Evolutionary conservation across 2,888 invertebrate species (phyloP).

Genomic region (Elgonia sp.): DNA sequence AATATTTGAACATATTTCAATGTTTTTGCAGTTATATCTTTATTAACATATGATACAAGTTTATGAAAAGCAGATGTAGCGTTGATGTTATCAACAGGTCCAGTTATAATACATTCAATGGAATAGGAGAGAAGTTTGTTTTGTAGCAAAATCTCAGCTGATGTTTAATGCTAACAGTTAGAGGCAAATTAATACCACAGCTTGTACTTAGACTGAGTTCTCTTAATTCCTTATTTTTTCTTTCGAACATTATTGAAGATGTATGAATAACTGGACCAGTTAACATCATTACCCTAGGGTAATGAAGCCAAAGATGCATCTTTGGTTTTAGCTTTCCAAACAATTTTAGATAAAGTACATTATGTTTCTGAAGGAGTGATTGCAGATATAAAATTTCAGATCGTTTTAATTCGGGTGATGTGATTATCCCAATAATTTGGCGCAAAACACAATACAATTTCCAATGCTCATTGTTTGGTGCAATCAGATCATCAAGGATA

Average conservation of each 20-base stretch:
- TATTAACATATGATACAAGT: not conserved
- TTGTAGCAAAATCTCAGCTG: constrained; percentile 10
- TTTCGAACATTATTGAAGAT: constrained; percentile 64
- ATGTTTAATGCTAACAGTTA: not conserved
- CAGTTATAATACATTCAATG: not conserved
- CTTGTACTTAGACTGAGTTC: constrained; percentile 33
- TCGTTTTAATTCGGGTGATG: too few relatives aligned
- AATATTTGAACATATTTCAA: constrained; percentile 25
- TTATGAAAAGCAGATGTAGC: not conserved
- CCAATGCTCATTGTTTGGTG: too few relatives aligned
- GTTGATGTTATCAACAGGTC: not conserved
- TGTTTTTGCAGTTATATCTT: not conserved
- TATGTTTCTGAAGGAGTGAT: not conserved
- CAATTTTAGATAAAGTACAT: not conserved
- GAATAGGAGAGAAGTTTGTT: not conserved
- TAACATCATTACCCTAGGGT: constrained; percentile 10
- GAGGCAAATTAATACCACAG: constrained; percentile 5
- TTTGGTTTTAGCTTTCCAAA: constrained; percentile 20
- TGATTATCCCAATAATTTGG: too few relatives aligned
- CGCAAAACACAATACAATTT: too few relatives aligned
- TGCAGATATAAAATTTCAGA: not conserved
- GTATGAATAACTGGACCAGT: constrained; percentile 35
- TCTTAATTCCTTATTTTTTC: constrained; percentile 56
- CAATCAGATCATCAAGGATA: too few relatives aligned
- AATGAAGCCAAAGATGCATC: constrained; percentile 6